Percentiles rank a stretch among this genome's conserved stretches.
Evolutionary conservation across 1,140 invertebrate genomes (phyloP).

Genomic region (Brachystomella parvula): DNA sequence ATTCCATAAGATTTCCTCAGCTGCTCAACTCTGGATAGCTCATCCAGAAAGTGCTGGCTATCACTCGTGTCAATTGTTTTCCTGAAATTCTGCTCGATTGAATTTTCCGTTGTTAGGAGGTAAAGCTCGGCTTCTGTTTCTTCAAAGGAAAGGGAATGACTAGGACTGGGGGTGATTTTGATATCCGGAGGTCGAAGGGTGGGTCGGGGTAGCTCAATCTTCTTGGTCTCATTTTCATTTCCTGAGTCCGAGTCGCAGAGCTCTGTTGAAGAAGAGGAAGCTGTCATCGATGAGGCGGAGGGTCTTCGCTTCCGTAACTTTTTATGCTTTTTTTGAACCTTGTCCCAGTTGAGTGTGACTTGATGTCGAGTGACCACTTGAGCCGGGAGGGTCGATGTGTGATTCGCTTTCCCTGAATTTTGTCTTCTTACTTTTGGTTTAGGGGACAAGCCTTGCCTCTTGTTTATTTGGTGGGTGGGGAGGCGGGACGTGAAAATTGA

Average conservation of each 20-base stretch:
- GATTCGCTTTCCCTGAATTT: conserved; percentile 6
- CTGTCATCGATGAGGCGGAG: conserved; percentile 20
- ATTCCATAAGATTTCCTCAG: too few relatives aligned
- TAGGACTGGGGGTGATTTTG: too few relatives aligned
- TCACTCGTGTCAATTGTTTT: conserved; percentile 36
- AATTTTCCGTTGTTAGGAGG: too few relatives aligned
- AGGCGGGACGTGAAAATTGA: neutral
- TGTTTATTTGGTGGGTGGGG: conserved; percentile 11
- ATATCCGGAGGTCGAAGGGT: too few relatives aligned
- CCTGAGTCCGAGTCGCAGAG: conserved; percentile 24
- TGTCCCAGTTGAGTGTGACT: conserved; percentile 33
- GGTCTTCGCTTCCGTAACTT: conserved; percentile 16
- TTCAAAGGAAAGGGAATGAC: too few relatives aligned
- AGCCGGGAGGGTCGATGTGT: neutral
- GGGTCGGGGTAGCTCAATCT: too few relatives aligned
- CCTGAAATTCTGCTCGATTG: conserved; percentile 13
- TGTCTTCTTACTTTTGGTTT: conserved; percentile 23
- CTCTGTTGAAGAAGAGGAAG: conserved; percentile 29
- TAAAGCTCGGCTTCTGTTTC: too few relatives aligned
- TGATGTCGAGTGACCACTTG: conserved; percentile 15
- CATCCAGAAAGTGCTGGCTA: conserved; percentile 34
- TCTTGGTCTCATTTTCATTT: conserved; percentile 15
- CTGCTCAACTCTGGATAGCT: conserved; percentile 29
- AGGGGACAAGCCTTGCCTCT: conserved; percentile 14
- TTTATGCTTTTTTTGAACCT: too few relatives aligned